Conservation (phyloP, 2,113 vertebrate species). For the Channa maculata region DNA sequence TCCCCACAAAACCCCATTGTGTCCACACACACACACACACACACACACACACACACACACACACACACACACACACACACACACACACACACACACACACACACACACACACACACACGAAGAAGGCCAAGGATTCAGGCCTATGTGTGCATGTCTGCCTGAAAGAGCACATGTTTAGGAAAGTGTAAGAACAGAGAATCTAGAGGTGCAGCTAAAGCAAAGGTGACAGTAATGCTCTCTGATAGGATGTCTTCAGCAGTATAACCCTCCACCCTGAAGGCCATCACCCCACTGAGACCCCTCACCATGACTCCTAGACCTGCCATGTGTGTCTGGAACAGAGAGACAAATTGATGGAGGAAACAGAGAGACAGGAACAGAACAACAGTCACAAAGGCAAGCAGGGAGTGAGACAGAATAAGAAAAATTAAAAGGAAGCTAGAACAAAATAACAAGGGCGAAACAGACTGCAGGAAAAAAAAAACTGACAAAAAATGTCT, state of each 20-base stretch:
- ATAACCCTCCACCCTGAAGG: conserved; percentile 37
- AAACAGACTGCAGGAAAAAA: conserved; percentile 2
- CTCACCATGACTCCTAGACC: conserved; percentile 47
- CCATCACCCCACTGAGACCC: conserved; percentile 46
- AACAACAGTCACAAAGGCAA: conserved; percentile 11
- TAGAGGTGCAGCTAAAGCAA: neutral
- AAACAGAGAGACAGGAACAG: neutral
- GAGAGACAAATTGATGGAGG: neutral
- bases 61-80: conserved; percentile 24
- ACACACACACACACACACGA: conserved; percentile 25
- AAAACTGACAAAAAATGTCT: conserved; percentile 31
- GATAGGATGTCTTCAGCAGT: conserved; percentile 22
- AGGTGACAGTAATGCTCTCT: neutral
- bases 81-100: conserved; percentile 16
- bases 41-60: conserved; percentile 17
- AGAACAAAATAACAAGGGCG: conserved; percentile 39
- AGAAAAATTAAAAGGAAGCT: conserved; percentile 12
- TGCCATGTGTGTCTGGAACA: conserved; percentile 68
- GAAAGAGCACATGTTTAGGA: conserved; percentile 32
- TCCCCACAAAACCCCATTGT: conserved; percentile 74
- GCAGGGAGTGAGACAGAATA: neutral
- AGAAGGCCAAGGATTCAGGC: conserved; percentile 45
- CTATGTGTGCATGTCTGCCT: conserved; percentile 10
- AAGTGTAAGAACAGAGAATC: conserved; percentile 11
- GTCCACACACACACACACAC: conserved; percentile 56